Evolutionary conservation across 2,113 vertebrate genomes (phyloP).

Genomic region (Dendrocopos noguchii): DNA sequence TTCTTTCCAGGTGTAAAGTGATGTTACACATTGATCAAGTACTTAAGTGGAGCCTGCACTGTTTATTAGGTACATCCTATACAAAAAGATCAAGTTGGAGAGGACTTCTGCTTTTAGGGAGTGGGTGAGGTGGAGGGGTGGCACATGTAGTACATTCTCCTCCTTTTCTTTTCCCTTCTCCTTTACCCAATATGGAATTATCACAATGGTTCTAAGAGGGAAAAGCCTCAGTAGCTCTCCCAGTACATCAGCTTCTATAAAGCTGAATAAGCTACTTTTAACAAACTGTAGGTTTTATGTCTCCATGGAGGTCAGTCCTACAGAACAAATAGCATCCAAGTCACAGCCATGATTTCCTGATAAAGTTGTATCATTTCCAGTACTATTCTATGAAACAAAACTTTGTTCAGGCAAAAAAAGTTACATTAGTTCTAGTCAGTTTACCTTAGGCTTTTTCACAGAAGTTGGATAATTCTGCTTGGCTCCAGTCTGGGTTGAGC

Average conservation of each 20-base stretch:
- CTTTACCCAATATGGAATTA: not conserved
- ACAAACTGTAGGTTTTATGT: not conserved
- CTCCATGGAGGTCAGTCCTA: not conserved
- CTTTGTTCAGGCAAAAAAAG: not conserved
- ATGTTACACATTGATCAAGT: not conserved
- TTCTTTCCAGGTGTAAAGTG: not conserved
- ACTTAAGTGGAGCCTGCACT: not conserved
- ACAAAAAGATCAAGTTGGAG: not conserved
- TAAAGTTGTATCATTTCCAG: not conserved
- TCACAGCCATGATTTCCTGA: not conserved
- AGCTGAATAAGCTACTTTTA: not conserved
- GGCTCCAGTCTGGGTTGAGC: conserved; percentile 39
- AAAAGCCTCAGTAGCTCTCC: not conserved
- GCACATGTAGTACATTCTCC: rapidly evolving
- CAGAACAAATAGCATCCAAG: not conserved
- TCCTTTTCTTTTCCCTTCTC: not conserved
- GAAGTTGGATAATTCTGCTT: conserved; percentile 29
- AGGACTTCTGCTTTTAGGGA: not conserved
- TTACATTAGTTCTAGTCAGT: not conserved
- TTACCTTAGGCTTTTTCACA: conserved; percentile 71
- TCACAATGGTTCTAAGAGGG: not conserved
- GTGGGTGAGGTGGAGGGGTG: not conserved
- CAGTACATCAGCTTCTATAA: not conserved
- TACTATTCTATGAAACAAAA: not conserved
- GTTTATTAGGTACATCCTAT: not conserved